Conservation (phyloP, 1,140 invertebrate species). For the Apocrypta bakeri region DNA sequence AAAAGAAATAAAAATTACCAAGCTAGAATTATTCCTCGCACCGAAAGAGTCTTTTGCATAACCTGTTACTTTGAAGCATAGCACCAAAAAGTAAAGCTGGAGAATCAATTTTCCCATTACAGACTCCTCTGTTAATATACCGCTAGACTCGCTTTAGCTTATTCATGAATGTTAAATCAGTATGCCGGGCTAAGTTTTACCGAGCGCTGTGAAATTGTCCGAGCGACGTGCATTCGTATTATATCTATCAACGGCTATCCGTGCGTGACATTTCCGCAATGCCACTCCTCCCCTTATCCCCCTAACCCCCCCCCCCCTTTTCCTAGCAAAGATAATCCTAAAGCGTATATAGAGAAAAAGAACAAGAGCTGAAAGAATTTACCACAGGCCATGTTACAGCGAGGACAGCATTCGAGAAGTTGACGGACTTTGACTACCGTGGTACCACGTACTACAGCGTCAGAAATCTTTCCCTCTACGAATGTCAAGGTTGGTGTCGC, state of each 20-base stretch:
- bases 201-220: background rate
- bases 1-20: no score
- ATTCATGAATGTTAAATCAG: background rate
- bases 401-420: slow-evolving; percentile 92
- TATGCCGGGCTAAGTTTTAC: no score
- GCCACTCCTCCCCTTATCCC: background rate
- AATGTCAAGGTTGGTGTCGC: slow-evolving; percentile 95
- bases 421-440: slow-evolving; percentile 92
- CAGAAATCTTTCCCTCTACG: slow-evolving; percentile 92
- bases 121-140: background rate
- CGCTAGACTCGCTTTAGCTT: background rate
- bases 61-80: background rate
- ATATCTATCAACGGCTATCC: background rate
- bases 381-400: slow-evolving; percentile 73
- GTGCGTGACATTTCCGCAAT: background rate
- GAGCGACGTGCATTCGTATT: no score
- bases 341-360: background rate
- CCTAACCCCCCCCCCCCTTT: no score
- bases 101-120: background rate
- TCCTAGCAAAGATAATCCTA: no score
- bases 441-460: slow-evolving; percentile 95
- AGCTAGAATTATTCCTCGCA: no score
- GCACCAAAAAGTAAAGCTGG: no score
- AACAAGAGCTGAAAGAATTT: background rate
- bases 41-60: no score